Evolutionary conservation across 2,888 invertebrate species (phyloP).

Genomic region (Mechanitis messenoides): DNA sequence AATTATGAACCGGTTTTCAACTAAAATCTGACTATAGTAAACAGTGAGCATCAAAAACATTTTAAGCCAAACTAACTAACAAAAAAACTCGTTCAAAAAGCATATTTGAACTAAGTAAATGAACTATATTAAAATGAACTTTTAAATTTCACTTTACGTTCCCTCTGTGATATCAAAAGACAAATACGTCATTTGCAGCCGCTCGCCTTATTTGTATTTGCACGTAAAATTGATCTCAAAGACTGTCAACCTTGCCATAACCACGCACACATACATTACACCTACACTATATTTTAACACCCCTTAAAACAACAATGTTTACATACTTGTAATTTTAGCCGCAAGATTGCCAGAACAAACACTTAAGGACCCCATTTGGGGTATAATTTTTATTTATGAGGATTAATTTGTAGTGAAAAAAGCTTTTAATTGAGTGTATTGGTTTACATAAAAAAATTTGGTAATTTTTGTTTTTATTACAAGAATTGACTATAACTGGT

Average conservation of each 20-base stretch:
- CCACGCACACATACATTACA: constrained; percentile 11
- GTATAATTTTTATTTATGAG: constrained; percentile 8
- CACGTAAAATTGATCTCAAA: constrained; percentile 22
- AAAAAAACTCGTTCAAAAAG: too few species aligned
- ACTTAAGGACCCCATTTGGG: constrained; percentile 4
- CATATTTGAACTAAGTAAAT: too few species aligned
- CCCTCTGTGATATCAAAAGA: constrained; percentile 33
- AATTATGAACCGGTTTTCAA: too few species aligned
- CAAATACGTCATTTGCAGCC: constrained; percentile 40
- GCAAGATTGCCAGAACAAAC: constrained; percentile 19
- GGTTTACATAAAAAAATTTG: too few species aligned
- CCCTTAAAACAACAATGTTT: constrained; percentile 14
- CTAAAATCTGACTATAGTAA: too few species aligned
- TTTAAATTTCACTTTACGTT: background rate
- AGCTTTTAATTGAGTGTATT: too few species aligned
- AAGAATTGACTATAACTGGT: too few species aligned
- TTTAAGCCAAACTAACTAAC: too few species aligned
- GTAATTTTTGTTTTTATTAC: too few species aligned
- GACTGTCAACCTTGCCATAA: constrained; percentile 11
- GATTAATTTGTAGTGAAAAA: constrained; percentile 10
- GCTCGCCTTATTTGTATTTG: constrained; percentile 29
- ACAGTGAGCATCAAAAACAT: too few species aligned
- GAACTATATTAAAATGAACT: too few species aligned
- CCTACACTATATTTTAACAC: background rate
- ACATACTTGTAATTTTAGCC: constrained; percentile 23